Conservation (phyloP, 2,797 vertebrate species). For the Acanthurus lineatus region DNA sequence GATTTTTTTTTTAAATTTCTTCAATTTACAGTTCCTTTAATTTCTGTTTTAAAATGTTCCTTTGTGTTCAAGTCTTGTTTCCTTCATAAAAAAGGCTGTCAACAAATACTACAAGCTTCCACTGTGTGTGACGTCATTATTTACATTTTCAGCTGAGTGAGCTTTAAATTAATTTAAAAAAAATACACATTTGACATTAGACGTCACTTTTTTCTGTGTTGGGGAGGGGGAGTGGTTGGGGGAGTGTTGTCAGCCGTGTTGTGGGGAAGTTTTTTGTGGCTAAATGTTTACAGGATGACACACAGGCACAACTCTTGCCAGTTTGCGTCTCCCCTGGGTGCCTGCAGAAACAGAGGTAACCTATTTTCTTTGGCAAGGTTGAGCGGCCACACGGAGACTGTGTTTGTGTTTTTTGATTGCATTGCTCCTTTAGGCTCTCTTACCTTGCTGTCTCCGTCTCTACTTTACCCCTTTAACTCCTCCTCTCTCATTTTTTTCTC, state of each 20-base stretch:
- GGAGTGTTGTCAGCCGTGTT: conserved; percentile 47
- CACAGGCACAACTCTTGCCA: conserved; percentile 65
- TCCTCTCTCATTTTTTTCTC: background rate
- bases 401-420: conserved; percentile 69
- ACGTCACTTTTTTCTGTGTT: conserved; percentile 8
- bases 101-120: background rate
- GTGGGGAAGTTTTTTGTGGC: conserved; percentile 60
- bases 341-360: conserved; percentile 78
- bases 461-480: conserved; percentile 14
- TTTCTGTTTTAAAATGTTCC: background rate
- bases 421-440: conserved; percentile 61
- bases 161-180: too few relatives aligned
- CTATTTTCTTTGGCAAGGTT: conserved; percentile 86
- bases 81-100: background rate
- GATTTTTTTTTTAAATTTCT: background rate
- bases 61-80: background rate
- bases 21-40: background rate
- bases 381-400: conserved; percentile 71
- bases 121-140: background rate
- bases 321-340: conserved; percentile 66
- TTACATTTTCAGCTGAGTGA: background rate
- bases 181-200: background rate
- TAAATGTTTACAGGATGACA: conserved; percentile 77
- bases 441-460: conserved; percentile 44
- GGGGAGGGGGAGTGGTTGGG: background rate